Conservation (phyloP, 2,797 vertebrate genomes). For the Austrolebias charrua region DNA sequence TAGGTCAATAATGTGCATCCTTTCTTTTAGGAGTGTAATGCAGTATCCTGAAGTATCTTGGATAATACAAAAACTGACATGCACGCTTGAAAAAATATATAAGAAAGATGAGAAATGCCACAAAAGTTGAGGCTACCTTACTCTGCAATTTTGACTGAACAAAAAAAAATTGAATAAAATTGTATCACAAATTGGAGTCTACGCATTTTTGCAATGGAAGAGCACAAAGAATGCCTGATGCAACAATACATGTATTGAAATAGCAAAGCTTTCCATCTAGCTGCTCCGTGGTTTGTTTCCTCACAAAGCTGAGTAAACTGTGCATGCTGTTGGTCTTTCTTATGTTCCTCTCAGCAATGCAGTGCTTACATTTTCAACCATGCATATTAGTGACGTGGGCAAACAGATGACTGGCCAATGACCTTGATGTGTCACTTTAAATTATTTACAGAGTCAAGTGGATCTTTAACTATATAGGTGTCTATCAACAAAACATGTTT, state of each 20-base stretch:
- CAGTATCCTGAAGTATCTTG: conserved; percentile 19
- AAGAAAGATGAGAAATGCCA: conserved; percentile 43
- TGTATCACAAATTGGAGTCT: conserved; percentile 50
- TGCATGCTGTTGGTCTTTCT: conserved; percentile 36
- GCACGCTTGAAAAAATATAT: conserved; percentile 21
- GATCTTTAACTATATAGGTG: conserved; percentile 19
- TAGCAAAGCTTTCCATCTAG: conserved; percentile 44
- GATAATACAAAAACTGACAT: conserved; percentile 34
- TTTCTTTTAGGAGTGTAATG: conserved; percentile 13
- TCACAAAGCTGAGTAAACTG: conserved; percentile 43
- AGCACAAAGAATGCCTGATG: conserved; percentile 57
- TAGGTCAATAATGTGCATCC: conserved; percentile 28
- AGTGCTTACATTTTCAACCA: conserved; percentile 26
- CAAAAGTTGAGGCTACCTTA: conserved; percentile 38
- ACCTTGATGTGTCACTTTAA: conserved; percentile 18
- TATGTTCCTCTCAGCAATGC: conserved; percentile 30
- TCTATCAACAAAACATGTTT: conserved; percentile 4
- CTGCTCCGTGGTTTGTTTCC: conserved; percentile 40
- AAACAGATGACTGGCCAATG: conserved; percentile 42
- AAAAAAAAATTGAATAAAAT: conserved; percentile 55
- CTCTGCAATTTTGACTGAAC: conserved; percentile 45
- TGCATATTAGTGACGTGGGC: conserved; percentile 25
- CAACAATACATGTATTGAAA: conserved; percentile 57
- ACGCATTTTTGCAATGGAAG: conserved; percentile 48
- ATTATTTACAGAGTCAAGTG: conserved; percentile 17